Evolutionary conservation across 2,113 vertebrate genomes (phyloP), one percentile per base, ranked within the genome.

Genomic region (Sylvietta virens): DNA sequence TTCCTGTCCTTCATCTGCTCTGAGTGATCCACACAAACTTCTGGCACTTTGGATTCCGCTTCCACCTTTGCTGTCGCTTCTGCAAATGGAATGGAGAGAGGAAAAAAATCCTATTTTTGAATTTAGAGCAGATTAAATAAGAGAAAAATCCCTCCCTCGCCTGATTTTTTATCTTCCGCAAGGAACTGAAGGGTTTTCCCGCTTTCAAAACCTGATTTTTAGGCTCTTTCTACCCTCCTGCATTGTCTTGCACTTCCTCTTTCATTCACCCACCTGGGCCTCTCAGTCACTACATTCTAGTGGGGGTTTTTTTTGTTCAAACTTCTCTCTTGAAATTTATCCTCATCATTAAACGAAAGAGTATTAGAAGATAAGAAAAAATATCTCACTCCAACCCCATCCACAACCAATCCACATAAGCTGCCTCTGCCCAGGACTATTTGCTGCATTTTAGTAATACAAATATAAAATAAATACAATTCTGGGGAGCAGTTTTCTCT

Each of bases 21-120:
- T 31, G 33, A 28, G 7, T 39, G 53, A 35, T 33, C 66, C 26
- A 27, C 58, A 20, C 33, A 6, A 28, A 47, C 22, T 56, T 93
- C 78, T 40, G 95, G 37, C 20, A 13, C 69, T 54, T n/a, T 89
- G 7, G 11, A 9, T 45, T 95, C 94, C 1, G 60, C 88, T 45
- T 83, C 92, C 21, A 30, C 21, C 3, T 67, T 28, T 33, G 37
- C 64, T n/a, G 71, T 1, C 16, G 85, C 17, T 95, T 95, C 98
- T 97, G 93, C 60, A 77, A 33, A 30, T 0, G 14, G 30, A 88
- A 56, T 2, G 26, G 1, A 44, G 86, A 79, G 69, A 88, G n/a
- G 10, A 6, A 26, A 37, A 40, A n/a, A 39, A 11, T 8, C 7
- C 18, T 26, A 0, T 4, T 22, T 72, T 89, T 61, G 26, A 33